Conservation (phyloP, 23 tunicate species). For the Halocynthia roretzi region DNA sequence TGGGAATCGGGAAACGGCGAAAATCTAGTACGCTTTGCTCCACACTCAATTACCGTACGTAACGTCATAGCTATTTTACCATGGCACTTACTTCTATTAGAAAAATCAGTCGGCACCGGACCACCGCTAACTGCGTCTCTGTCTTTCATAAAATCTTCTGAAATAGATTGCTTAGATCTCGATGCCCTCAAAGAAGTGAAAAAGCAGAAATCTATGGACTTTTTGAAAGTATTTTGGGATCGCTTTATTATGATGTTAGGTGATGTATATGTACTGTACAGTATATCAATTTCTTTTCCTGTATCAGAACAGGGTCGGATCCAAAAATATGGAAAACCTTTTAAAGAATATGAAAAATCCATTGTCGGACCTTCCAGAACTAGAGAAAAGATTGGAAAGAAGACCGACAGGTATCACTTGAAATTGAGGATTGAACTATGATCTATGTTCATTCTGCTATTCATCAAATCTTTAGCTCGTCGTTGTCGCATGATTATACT, state of each 20-base stretch:
- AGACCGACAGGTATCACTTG: background rate
- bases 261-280: background rate
- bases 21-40: too few species aligned
- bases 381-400: background rate
- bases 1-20: too few species aligned
- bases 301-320: background rate
- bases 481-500: background rate
- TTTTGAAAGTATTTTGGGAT: background rate
- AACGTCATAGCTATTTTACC: background rate
- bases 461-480: background rate
- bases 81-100: background rate
- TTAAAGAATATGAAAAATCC: background rate
- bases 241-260: background rate
- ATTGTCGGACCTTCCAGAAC: background rate
- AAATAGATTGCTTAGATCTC: background rate
- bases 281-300: background rate
- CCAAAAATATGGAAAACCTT: background rate
- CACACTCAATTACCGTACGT: too few species aligned
- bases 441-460: background rate
- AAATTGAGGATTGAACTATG: background rate
- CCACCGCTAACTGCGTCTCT: background rate
- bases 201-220: background rate
- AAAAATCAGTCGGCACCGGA: background rate
- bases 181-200: background rate
- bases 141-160: background rate